Percentiles rank a stretch among this genome's conserved stretches.
Conservation (phyloP, 2,888 invertebrate genomes). For the Conchocele bisecta region DNA sequence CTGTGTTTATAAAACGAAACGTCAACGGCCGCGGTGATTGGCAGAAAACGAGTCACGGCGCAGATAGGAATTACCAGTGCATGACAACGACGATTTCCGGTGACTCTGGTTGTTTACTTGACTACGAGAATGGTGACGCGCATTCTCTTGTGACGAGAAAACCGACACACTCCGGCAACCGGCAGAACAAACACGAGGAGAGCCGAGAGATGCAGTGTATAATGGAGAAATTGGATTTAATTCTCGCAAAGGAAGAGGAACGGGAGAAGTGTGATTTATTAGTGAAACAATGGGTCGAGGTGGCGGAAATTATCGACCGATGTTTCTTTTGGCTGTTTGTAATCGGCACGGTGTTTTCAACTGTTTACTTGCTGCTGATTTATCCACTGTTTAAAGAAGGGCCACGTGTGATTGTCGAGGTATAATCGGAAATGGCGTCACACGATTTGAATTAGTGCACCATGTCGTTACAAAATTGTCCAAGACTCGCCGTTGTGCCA, state of each 20-base stretch:
- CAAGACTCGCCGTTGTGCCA: too few relatives aligned
- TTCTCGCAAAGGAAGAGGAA: constrained; percentile 72
- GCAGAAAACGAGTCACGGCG: neutral
- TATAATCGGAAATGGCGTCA: too few relatives aligned
- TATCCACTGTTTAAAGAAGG: constrained; percentile 79
- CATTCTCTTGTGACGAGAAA: constrained; percentile 2
- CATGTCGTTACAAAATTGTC: too few relatives aligned
- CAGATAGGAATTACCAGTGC: constrained; percentile 38
- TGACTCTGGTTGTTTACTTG: constrained; percentile 75
- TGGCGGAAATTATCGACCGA: constrained; percentile 84
- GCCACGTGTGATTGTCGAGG: too few relatives aligned
- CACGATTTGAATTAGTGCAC: too few relatives aligned
- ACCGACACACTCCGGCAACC: constrained; percentile 16
- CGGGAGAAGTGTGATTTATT: constrained; percentile 63
- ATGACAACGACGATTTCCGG: constrained; percentile 66
- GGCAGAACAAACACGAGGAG: constrained; percentile 18
- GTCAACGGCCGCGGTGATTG: neutral
- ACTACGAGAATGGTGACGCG: constrained; percentile 71
- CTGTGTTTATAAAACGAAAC: constrained; percentile 53
- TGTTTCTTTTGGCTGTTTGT: constrained; percentile 85
- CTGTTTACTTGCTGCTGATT: constrained; percentile 83
- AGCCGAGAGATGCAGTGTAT: constrained; percentile 68
- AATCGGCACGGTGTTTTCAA: constrained; percentile 82
- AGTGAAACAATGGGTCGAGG: constrained; percentile 79
- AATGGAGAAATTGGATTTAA: constrained; percentile 64